A percentile compares a stretch with the other conserved stretches of the same genome.
These are phyloP conservation scores for Teleogryllus oceanicus DNA, from an alignment of 2,888 invertebrate genomes.

Conservation along the genomic window DNA sequence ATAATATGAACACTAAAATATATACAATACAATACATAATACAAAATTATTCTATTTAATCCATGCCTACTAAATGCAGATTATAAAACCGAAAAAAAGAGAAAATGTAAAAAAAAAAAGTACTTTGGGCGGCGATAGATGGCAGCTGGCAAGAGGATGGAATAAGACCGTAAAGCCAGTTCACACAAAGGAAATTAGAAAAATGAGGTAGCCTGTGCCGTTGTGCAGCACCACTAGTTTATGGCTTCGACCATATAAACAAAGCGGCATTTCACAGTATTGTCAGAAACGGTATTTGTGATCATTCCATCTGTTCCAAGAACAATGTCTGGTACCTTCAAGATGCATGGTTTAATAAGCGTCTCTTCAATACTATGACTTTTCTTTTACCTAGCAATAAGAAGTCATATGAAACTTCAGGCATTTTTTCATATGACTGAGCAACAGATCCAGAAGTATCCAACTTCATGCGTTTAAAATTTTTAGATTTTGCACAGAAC, in stretches of 20 bases:
- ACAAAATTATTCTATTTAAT: no score
- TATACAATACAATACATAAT: no score
- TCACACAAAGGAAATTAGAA: no score
- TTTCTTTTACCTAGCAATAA: conserved; percentile 38
- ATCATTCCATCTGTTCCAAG: background rate
- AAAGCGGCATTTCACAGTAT: background rate
- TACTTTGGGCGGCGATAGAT: no score
- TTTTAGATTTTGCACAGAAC: conserved; percentile 35
- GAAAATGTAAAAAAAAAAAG: no score
- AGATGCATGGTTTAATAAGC: conserved; percentile 36
- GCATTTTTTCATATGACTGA: conserved; percentile 35
- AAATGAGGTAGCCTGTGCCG: no score
- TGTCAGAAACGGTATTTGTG: background rate
- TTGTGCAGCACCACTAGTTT: background rate
- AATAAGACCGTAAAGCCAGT: no score
- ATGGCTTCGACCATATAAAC: background rate
- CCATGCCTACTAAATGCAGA: no score
- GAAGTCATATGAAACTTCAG: conserved; percentile 28
- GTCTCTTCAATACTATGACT: conserved; percentile 37
- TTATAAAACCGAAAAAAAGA: no score
- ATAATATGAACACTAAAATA: no score
- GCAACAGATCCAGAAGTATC: conserved; percentile 35
- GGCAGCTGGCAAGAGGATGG: no score
- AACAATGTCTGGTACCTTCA: conserved; percentile 35
- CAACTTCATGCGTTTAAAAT: conserved; percentile 36